Percentiles rank a stretch among this genome's conserved stretches.
Evolutionary conservation across 2,113 vertebrate genomes (phyloP).

Genomic region (rat (Rattus norvegicus)): DNA sequence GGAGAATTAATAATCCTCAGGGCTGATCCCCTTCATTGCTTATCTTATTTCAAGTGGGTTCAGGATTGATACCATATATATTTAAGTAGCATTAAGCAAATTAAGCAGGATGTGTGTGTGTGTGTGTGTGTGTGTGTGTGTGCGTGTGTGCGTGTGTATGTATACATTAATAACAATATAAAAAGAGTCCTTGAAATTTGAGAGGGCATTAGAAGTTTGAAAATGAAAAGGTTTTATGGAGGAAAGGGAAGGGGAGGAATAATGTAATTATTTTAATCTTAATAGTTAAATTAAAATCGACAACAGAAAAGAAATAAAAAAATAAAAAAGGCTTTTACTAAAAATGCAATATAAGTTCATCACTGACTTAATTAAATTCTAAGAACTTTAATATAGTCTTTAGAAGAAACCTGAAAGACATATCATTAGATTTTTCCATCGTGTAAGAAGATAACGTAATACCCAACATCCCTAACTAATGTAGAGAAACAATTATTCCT

Average conservation of each 20-base stretch:
- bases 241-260: background rate
- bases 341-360: constrained; percentile 61
- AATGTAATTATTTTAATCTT: background rate
- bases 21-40: background rate
- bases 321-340: background rate
- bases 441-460: background rate
- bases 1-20: background rate
- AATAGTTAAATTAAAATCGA: background rate
- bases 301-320: background rate
- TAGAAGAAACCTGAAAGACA: background rate
- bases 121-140: background rate
- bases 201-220: background rate
- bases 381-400: constrained; percentile 44
- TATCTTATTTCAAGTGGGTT: background rate
- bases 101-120: background rate
- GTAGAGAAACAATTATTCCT: constrained; percentile 51
- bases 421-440: constrained; percentile 25
- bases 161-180: background rate
- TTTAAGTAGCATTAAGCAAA: background rate
- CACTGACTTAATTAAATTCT: constrained; percentile 48
- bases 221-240: background rate
- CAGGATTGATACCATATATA: background rate
- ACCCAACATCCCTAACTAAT: background rate
- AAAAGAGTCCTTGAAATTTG: background rate
- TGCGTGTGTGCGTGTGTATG: background rate